Evolutionary conservation across 2,113 vertebrate genomes (phyloP), one percentile per base, ranked within the genome.

Genomic region (Spea multiplicata): DNA sequence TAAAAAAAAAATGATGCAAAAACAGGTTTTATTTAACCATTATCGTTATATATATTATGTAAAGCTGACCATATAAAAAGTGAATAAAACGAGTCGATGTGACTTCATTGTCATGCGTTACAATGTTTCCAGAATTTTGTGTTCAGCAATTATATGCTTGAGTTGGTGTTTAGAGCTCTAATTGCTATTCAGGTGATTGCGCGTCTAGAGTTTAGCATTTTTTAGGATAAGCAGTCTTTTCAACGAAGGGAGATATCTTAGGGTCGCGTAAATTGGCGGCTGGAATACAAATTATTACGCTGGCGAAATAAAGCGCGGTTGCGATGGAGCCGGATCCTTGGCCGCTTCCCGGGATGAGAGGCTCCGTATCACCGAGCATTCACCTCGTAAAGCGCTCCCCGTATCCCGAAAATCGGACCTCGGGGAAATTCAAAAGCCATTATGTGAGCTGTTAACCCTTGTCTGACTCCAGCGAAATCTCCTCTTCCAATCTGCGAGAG

Each of bases 341-440:
- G 62, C 10, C 64, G 61, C 57, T 73, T 67, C 71, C 53, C 8
- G 49, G 53, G 78, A 50, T 67, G 71, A 80, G 61, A 61, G 59
- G 70, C 66, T 72, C 67, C 68, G 78, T 74, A 80, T 74, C 78
- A 69, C 50, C 66, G 78, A 71, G 74, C 78, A 72, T 68, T 80
- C 66, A 61, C 64, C 71, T 5, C 8, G 66, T 61, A 61, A 80
- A 80, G 16, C 71, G 30, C 50, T 57, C 59, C 76, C 69, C 16
- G 16, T 80, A 59, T 65, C 10, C 50, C 61, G n/a, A 2, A 8
- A 61, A 69, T 80, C 8, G 78, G 78, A 44, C 78, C n/a, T 65
- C 7, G 4, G 78, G 59, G 71, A 74, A 45, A 52, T 45, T n/a
- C 16, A 57, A 13, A 14, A 66, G 61, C 68, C 44, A 68, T 80